Conservation (phyloP, 2,797 vertebrate species). For the Manis javanica region DNA sequence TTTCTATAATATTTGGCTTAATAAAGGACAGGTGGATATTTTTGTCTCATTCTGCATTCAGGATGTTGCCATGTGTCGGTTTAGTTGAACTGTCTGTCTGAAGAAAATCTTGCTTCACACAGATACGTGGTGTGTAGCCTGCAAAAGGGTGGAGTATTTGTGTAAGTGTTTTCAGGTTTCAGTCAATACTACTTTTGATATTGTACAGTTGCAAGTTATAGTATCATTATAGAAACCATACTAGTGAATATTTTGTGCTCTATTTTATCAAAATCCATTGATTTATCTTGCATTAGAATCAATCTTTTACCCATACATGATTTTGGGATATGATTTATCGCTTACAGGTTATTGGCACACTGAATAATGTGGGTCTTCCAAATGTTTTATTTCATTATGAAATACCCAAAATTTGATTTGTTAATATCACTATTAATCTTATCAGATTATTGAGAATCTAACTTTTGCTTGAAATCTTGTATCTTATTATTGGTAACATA, state of each 20-base stretch:
- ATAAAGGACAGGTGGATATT: neutral
- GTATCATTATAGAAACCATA: neutral
- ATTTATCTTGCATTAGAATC: neutral
- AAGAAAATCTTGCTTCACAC: neutral
- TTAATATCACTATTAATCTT: neutral
- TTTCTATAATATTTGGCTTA: neutral
- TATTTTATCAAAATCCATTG: constrained; percentile 4
- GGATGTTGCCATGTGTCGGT: neutral
- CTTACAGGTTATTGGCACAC: neutral
- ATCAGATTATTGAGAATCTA: neutral
- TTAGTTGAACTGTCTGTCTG: neutral
- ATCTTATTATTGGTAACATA: neutral
- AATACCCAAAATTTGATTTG: neutral
- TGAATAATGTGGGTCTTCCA: neutral
- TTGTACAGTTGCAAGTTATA: neutral
- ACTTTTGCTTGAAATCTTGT: neutral
- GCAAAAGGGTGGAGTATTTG: neutral
- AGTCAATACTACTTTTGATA: neutral
- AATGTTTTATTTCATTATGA: neutral
- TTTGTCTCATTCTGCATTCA: neutral
- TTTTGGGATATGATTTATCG: neutral
- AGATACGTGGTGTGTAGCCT: neutral
- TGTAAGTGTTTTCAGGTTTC: neutral
- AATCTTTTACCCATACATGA: neutral
- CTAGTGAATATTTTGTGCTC: neutral